Conservation (phyloP, 1,140 invertebrate species). For the Drosophila navojoa region DNA sequence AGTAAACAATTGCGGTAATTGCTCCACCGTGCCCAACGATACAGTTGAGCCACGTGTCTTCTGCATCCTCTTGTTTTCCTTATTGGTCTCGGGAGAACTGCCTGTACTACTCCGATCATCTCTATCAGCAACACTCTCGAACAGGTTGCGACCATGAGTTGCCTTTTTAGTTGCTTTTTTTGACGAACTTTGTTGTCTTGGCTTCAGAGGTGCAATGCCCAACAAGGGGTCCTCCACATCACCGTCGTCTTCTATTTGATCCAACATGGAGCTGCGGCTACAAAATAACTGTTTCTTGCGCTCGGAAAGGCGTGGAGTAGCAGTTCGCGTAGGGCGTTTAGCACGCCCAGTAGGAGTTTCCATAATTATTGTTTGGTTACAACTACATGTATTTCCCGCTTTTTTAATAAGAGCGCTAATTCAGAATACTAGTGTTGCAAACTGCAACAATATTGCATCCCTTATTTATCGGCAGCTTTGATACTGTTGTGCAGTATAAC, state of each 20-base stretch:
- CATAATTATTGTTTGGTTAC: conserved; percentile 55
- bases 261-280: conserved; percentile 38
- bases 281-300: conserved; percentile 70
- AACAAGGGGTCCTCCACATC: conserved; percentile 57
- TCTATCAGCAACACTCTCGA: not conserved
- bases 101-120: conserved; percentile 20
- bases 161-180: conserved; percentile 15
- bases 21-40: conserved; percentile 32
- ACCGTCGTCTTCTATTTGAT: conserved; percentile 50
- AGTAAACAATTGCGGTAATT: conserved; percentile 63
- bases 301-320: conserved; percentile 70
- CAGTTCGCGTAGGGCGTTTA: conserved; percentile 42
- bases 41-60: conserved; percentile 19
- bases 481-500: too few relatives aligned
- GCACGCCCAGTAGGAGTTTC: conserved; percentile 63
- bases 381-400: conserved; percentile 57
- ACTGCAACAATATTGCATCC: not conserved
- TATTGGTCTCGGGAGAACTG: conserved; percentile 69
- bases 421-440: conserved; percentile 16
- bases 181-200: conserved; percentile 11
- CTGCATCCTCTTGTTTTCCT: conserved; percentile 55
- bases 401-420: conserved; percentile 56
- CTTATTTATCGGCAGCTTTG: conserved; percentile 1
- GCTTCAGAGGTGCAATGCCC: conserved; percentile 61
- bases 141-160: conserved; percentile 5